These are phyloP conservation scores for Pangasius larnaudii DNA, from an alignment of 2,797 vertebrate species.

Conservation along the genomic window DNA sequence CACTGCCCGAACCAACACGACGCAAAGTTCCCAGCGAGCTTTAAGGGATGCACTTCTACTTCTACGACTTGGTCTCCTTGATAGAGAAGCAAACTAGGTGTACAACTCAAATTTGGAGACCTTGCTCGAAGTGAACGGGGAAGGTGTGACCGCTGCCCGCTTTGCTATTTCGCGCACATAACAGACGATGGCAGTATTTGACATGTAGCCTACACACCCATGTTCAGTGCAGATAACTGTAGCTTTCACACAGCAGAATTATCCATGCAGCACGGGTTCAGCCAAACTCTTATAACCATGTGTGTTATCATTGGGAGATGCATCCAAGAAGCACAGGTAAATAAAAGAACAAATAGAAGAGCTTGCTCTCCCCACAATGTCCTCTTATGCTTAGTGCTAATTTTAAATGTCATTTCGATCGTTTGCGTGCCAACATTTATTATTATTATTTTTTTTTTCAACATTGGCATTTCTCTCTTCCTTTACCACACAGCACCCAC, in stretches of 20 bases:
- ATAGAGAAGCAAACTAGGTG: slow-evolving; percentile 50
- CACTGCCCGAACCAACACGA: slow-evolving; percentile 76
- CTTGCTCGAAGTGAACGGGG: slow-evolving; percentile 44
- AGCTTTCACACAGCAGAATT: slow-evolving; percentile 37
- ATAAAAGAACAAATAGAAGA: slow-evolving; percentile 16
- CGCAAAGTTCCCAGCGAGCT: slow-evolving; percentile 69
- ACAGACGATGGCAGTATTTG: slow-evolving; percentile 54
- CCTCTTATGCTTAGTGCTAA: background rate
- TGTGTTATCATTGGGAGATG: slow-evolving; percentile 16
- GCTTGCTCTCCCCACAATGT: background rate
- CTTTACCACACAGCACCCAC: slow-evolving; percentile 18
- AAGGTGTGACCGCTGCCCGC: slow-evolving; percentile 14
- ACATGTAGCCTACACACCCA: slow-evolving; percentile 45
- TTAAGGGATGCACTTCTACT: slow-evolving; percentile 47
- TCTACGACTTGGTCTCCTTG: background rate
- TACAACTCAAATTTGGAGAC: slow-evolving; percentile 54
- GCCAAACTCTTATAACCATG: background rate
- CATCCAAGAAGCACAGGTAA: background rate
- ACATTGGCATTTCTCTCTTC: background rate
- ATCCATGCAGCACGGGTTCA: slow-evolving; percentile 13
- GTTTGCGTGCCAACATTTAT: slow-evolving; percentile 26
- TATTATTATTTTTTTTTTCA: background rate
- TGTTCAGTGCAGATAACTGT: slow-evolving; percentile 37
- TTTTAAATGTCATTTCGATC: slow-evolving; percentile 29
- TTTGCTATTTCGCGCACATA: slow-evolving; percentile 48